Percentiles rank a stretch among this genome's conserved stretches.
Evolutionary conservation across 2,888 invertebrate genomes (phyloP).

Genomic region (Metopia argyrocephala): DNA sequence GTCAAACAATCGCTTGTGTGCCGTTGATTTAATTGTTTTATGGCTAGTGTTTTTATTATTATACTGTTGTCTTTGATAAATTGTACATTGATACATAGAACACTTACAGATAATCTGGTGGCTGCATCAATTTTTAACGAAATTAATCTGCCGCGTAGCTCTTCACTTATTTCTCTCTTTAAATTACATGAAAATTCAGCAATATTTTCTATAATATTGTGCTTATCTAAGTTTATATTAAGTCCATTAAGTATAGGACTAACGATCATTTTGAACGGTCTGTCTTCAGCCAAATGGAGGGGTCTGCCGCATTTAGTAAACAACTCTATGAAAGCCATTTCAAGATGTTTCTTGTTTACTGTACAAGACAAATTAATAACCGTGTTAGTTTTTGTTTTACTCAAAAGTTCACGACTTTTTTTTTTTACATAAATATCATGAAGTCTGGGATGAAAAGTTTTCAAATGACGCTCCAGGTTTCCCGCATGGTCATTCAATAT

Average conservation of each 20-base stretch:
- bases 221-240: conserved; percentile 39
- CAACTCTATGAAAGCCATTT: conserved; percentile 47
- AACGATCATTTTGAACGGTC: conserved; percentile 35
- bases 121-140: conserved; percentile 52
- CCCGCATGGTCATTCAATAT: no score
- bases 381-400: not conserved
- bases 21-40: conserved; percentile 29
- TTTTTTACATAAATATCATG: conserved; percentile 9
- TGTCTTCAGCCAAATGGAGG: conserved; percentile 36
- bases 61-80: conserved; percentile 41
- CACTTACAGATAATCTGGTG: conserved; percentile 34
- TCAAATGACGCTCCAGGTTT: no score
- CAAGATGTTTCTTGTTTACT: conserved; percentile 28
- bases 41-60: conserved; percentile 36
- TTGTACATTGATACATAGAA: conserved; percentile 46
- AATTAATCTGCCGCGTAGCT: conserved; percentile 36
- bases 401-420: not conserved
- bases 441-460: no score
- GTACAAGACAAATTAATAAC: conserved; percentile 27
- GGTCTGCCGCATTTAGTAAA: conserved; percentile 51
- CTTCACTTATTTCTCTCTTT: conserved; percentile 40
- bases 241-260: conserved; percentile 34
- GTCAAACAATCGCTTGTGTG: conserved; percentile 39
- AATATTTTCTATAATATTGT: conserved; percentile 45
- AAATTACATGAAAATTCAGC: conserved; percentile 40